A percentile compares a stretch with the other conserved stretches of the same genome.
These are phyloP conservation scores for Drosophila carrolli DNA, from an alignment of 1,140 invertebrate genomes.

Conservation along the genomic window DNA sequence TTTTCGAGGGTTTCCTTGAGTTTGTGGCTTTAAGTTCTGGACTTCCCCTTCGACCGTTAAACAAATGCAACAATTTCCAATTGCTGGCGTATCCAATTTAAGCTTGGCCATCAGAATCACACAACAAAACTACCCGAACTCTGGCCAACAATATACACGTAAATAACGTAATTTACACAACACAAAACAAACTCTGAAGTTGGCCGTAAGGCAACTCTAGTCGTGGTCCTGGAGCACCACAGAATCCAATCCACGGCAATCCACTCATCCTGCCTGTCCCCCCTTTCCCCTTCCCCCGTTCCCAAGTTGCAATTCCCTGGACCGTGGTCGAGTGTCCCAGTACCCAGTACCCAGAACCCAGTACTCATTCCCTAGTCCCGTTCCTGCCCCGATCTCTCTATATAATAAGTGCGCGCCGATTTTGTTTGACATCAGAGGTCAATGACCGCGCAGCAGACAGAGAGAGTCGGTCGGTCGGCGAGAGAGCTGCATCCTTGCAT, in stretches of 20 bases:
- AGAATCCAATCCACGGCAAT: conserved; percentile 39
- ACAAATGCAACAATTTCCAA: conserved; percentile 30
- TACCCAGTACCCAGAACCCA: neutral
- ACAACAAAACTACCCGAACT: conserved; percentile 47
- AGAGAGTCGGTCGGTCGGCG: conserved; percentile 10
- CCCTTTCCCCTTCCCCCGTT: conserved; percentile 3
- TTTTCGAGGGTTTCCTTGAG: neutral
- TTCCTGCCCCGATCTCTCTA: conserved; percentile 19
- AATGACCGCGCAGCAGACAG: conserved; percentile 57
- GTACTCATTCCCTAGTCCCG: neutral
- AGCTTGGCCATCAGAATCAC: conserved; percentile 16
- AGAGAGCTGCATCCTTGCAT: conserved; percentile 60
- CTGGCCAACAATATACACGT: conserved; percentile 63
- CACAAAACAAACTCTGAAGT: conserved; percentile 74
- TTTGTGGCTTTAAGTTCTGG: neutral
- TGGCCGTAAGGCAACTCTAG: conserved; percentile 59
- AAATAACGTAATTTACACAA: conserved; percentile 81
- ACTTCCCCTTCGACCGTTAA: neutral
- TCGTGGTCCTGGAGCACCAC: conserved; percentile 10
- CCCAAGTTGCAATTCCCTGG: conserved; percentile 41
- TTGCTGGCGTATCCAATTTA: conserved; percentile 45
- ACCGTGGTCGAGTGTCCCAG: conserved; percentile 67
- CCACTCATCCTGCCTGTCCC: neutral
- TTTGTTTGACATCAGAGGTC: conserved; percentile 82
- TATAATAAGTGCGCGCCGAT: conserved; percentile 77